Base-by-base conservation (phyloP, 2,888 invertebrate species). In the Plutella xylostella region DNA sequence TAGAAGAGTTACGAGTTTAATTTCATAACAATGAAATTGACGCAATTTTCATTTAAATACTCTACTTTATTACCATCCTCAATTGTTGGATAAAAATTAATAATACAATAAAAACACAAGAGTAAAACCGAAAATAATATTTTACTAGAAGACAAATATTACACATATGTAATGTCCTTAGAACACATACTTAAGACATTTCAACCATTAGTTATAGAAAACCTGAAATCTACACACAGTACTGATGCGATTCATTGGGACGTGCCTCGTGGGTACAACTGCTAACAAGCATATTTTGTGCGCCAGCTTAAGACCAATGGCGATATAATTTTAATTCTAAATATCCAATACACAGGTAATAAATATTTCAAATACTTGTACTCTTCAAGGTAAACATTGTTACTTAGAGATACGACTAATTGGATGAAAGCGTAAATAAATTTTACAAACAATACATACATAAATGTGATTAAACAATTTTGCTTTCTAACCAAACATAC, bases 91-190 rank as follows among this genome's bases (percentile, higher is more conserved):
- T n/a, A 9, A 21, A 2, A 21, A 20, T 37, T 19, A 12, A 28
- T 12, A 28, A 12, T 37, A 47, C 46, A 50, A 63, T 57, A 54
- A 67, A 70, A 74, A 75, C 59, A 58, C 63, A 54, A 42, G 48
- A 51, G 17, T 68, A 65, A 72, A 80, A 80, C 78, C 68, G 72
- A 79, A 78, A 79, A 80, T 78, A 78, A 77, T 77, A 76, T 79
- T 76, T 79, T 80, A 80, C 79, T 80, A 80, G 69, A 73, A 76
- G 75, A 76, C 65, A 71, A 77, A 74, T 72, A 71, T 72, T 75
- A 76, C 72, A 77, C 68, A 60, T 56, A 56, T 51, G 73, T 65
- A 64, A 72, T 63, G 65, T 70, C 68, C 55, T 58, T 43, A 64
- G 60, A 61, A 65, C n/a, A n/a, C n/a, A 66, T 61, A 62, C 50